Percentiles rank a stretch among this genome's conserved stretches.
phyloP scores from a whole-genome alignment of 2,797 vertebrate genomes.

The Okamejei kenojei region DNA sequence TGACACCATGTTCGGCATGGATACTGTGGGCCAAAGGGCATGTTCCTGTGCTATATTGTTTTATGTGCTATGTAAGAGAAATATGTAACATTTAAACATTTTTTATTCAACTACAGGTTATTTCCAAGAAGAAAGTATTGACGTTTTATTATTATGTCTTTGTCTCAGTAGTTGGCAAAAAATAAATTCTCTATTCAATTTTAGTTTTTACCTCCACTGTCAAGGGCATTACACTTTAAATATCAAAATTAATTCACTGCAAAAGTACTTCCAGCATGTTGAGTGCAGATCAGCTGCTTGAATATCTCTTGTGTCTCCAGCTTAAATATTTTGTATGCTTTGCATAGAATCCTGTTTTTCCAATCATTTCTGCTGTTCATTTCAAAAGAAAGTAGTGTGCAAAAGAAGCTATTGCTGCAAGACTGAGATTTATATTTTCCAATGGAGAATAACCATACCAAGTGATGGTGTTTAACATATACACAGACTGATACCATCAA shows the following conservation, averaged over 20 bases:
- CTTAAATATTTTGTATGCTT: neutral
- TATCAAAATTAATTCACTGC: neutral
- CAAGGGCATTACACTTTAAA: neutral
- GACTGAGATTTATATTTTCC: neutral
- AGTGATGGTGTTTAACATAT: neutral
- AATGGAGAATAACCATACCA: neutral
- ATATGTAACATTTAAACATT: neutral
- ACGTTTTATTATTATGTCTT: neutral
- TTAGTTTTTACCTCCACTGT: neutral
- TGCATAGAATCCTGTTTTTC: neutral
- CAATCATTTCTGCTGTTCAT: neutral
- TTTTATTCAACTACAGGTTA: neutral
- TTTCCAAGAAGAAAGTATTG: neutral
- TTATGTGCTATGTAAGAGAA: neutral
- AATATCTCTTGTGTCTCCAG: neutral
- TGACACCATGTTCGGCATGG: no score
- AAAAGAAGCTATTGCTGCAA: neutral
- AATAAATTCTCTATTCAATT: neutral
- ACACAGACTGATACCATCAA: neutral
- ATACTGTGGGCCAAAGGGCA: no score
- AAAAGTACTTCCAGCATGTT: neutral
- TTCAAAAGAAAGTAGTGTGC: neutral
- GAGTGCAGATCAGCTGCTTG: neutral
- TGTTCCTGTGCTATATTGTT: no score
- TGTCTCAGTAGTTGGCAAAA: neutral